Evolutionary conservation across 2,113 vertebrate species (phyloP).

Genomic region (Struthio camelus): DNA sequence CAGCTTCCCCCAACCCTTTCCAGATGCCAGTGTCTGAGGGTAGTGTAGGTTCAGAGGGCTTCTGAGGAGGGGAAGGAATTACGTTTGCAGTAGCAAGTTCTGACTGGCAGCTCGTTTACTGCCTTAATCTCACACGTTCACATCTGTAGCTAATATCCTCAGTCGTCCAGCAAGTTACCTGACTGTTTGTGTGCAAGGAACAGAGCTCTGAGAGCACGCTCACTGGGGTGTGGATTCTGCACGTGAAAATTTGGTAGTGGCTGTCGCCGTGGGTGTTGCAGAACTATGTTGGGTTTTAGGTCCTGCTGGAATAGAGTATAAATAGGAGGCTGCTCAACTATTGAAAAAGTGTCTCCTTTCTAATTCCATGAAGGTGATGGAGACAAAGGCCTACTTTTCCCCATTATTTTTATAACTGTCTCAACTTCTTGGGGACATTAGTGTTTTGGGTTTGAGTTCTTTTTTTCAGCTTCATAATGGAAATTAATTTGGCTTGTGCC

Average conservation of each 20-base stretch:
- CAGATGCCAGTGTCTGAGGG: not conserved
- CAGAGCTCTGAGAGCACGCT: not conserved
- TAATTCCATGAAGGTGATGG: not conserved
- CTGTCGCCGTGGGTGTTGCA: not conserved
- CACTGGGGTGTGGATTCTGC: not conserved
- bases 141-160: fast-evolving
- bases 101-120: not conserved
- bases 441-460: not conserved
- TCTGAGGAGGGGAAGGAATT: not conserved
- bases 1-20: not conserved
- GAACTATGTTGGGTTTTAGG: not conserved
- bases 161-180: not conserved
- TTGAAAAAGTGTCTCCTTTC: not conserved
- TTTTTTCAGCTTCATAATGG: not conserved
- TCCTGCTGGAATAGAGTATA: not conserved
- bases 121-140: not conserved
- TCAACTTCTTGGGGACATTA: not conserved
- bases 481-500: not conserved
- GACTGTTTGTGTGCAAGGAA: not conserved
- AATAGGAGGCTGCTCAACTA: too few relatives aligned
- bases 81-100: not conserved
- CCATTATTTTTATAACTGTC: not conserved
- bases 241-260: not conserved
- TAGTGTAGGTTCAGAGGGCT: not conserved
- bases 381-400: not conserved